Evolutionary conservation across 2,888 invertebrate genomes (phyloP).

Genomic region (Drosophila putrida): DNA sequence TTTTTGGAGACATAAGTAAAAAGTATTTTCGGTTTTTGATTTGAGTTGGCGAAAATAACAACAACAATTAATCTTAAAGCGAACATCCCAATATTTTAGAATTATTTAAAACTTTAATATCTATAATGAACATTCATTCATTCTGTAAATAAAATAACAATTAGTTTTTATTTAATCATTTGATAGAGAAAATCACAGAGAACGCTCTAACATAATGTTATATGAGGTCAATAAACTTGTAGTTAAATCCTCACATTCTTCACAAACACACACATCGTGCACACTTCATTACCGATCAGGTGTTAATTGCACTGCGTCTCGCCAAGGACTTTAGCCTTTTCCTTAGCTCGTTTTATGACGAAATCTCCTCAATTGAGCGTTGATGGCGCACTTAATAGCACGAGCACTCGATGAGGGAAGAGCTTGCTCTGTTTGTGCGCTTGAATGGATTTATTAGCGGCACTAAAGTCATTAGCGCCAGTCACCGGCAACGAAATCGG

Average conservation of each 20-base stretch:
- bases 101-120: background rate
- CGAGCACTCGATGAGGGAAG: slow-evolving; percentile 55
- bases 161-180: background rate
- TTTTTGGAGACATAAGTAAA: too few species aligned
- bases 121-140: background rate
- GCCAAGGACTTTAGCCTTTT: slow-evolving; percentile 48
- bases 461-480: slow-evolving; percentile 83
- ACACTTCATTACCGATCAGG: slow-evolving; percentile 67
- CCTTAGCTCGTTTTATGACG: slow-evolving; percentile 56
- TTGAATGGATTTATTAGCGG: slow-evolving; percentile 78
- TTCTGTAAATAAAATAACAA: background rate
- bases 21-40: too few species aligned
- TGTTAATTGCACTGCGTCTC: slow-evolving; percentile 60
- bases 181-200: too few species aligned
- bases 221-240: slow-evolving; percentile 27
- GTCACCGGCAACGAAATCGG: slow-evolving; percentile 38
- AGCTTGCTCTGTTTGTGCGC: slow-evolving; percentile 52
- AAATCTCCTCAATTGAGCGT: slow-evolving; percentile 64
- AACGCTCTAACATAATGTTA: background rate
- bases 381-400: slow-evolving; percentile 70
- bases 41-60: too few species aligned
- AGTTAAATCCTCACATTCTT: background rate
- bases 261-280: slow-evolving; percentile 13
- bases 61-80: too few species aligned
- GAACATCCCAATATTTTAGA: too few species aligned